phyloP scores from a whole-genome alignment of 2,113 vertebrate species.

The Amphilophus citrinellus region DNA sequence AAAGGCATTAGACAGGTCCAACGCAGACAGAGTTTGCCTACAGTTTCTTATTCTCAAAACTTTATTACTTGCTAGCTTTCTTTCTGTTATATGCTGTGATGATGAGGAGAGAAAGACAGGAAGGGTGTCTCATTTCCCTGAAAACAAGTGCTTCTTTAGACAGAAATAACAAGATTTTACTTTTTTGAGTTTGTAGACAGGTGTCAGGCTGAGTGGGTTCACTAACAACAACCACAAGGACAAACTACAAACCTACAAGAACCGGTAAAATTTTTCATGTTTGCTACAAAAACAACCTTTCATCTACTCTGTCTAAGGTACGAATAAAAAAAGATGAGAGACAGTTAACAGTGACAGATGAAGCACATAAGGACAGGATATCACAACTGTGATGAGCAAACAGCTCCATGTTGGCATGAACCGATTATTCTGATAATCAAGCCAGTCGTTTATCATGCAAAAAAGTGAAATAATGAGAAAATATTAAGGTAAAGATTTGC shows the following conservation, averaged over 20 bases:
- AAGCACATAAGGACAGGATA: background rate
- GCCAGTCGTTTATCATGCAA: background rate
- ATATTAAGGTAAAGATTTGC: background rate
- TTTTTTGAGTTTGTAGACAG: background rate
- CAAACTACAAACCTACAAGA: constrained; percentile 7
- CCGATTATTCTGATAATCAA: background rate
- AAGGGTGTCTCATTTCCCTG: background rate
- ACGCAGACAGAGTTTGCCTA: background rate
- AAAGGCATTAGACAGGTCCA: background rate
- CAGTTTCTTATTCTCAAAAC: background rate
- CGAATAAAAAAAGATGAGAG: background rate
- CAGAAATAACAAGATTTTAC: background rate
- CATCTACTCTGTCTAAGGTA: background rate
- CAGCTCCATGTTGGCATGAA: background rate
- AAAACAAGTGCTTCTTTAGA: background rate
- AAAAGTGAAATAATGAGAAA: background rate
- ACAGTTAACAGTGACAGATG: background rate
- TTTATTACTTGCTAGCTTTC: background rate
- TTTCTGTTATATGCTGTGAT: background rate
- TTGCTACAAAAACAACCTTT: constrained; percentile 7
- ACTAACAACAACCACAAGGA: background rate
- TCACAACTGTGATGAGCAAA: constrained; percentile 8
- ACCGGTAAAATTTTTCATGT: background rate
- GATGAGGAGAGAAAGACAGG: background rate
- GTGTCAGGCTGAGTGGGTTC: constrained; percentile 6